Base-by-base conservation (phyloP, 2,113 vertebrate genomes). In the Gavialis gangeticus region DNA sequence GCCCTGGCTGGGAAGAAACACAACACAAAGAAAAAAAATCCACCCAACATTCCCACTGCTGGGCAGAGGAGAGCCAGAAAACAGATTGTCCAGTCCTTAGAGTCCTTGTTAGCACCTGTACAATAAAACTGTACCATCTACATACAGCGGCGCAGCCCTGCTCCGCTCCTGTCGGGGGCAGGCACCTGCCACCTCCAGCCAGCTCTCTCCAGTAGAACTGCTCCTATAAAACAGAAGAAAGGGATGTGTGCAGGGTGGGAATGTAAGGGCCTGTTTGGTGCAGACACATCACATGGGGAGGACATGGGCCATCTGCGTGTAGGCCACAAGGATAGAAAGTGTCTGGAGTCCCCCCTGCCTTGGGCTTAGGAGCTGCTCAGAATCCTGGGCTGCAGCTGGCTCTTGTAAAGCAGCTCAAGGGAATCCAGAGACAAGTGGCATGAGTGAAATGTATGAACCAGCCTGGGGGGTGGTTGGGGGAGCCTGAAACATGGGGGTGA, bases 91-190 rank as follows among this genome's bases (percentile, higher is more conserved):
- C 97, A 96, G 22, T 95, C 97, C 98, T 97, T 96, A 91, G 92
- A 94, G 95, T 97, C 98, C 98, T 98, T 98, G 97, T 98, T 99
- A 99, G 99, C 99, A 99, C 99, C 99, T 99, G 99, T 99, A 99
- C 99, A 99, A 99, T 99, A 99, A 99, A 99, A 99, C 99, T 99
- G 99, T 99, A 99, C 99, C 97, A 97, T 95, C 96, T 96, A 94
- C 94, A 73, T 77, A 80, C 79, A 56, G 93, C 11, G 3, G 92
- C 91, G 91, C 81, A 64, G 83, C 87, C 57, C n/a, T 24, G 85
- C 82, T 66, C 96, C 80, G 2, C 4, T 66, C 73, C 88, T 81
- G 85, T 91, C 56, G 37, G 89, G 85, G 27, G 15, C 93, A 57
- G 57, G 93, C 81, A 87, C 88, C 83, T 79, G 84, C 92, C 89